A percentile compares a stretch with the other conserved stretches of the same genome.
Evolutionary conservation across 2,888 invertebrate genomes (phyloP).

Genomic region (Callyntrura guangdongensis): DNA sequence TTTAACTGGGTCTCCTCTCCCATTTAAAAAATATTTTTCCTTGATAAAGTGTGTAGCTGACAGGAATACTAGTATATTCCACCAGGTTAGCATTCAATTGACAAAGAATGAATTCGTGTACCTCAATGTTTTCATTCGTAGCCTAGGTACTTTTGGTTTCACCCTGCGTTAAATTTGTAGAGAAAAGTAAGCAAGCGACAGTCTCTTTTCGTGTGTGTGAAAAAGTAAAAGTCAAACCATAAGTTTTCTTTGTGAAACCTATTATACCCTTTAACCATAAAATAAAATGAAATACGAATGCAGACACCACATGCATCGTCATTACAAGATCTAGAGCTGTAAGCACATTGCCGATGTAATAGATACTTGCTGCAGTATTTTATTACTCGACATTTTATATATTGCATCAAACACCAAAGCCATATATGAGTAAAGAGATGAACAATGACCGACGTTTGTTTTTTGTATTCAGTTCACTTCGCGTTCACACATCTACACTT

Average conservation of each 20-base stretch:
- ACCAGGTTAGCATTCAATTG: not conserved
- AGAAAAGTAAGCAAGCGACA: not conserved
- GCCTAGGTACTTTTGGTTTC: not conserved
- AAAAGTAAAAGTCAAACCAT: no score
- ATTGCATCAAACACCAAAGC: not conserved
- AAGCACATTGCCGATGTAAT: not conserved
- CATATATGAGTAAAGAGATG: not conserved
- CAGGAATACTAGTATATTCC: slow-evolving; percentile 1
- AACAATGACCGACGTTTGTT: not conserved
- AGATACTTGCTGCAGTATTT: not conserved
- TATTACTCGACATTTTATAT: not conserved
- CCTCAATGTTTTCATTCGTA: slow-evolving; percentile 5
- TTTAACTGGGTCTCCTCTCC: not conserved
- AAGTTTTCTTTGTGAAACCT: not conserved
- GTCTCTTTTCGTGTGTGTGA: no score
- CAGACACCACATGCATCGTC: not conserved
- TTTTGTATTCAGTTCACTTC: slow-evolving; percentile 27
- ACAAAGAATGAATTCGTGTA: slow-evolving; percentile 4
- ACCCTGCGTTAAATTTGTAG: not conserved
- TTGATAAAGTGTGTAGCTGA: slow-evolving; percentile 30
- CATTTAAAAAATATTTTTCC: slow-evolving; percentile 12
- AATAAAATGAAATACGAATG: not conserved
- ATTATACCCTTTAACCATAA: not conserved
- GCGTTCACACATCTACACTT: not conserved
- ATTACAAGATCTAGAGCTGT: not conserved